Conservation (phyloP, 2,113 vertebrate species). For the Monopterus albus region DNA sequence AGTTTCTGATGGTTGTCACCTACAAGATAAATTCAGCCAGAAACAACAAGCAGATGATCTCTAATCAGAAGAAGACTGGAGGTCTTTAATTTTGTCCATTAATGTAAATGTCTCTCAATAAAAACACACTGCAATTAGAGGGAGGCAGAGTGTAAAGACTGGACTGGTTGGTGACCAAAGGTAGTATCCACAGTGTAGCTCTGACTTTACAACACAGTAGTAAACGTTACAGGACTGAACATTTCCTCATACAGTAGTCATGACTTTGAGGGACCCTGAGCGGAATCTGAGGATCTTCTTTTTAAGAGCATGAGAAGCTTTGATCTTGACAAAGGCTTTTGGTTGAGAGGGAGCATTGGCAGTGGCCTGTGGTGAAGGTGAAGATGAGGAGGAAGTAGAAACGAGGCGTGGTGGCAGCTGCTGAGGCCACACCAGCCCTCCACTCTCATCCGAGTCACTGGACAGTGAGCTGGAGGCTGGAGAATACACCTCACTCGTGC, state of each 20-base stretch:
- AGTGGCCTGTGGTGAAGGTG: conserved; percentile 72
- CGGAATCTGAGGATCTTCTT: conserved; percentile 93
- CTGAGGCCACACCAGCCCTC: conserved; percentile 93
- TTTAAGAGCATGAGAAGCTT: conserved; percentile 93
- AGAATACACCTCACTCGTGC: conserved; percentile 86
- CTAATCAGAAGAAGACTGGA: too few species aligned
- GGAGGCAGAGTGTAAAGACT: conserved; percentile 30
- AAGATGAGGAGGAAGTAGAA: conserved; percentile 75
- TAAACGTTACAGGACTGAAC: background rate
- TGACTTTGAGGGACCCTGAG: conserved; percentile 92
- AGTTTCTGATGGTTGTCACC: conserved; percentile 15
- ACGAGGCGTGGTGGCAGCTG: conserved; percentile 85
- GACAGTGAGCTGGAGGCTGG: conserved; percentile 86
- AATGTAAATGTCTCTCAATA: conserved; percentile 13
- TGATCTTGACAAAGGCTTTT: conserved; percentile 91
- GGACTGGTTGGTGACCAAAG: background rate
- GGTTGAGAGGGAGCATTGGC: conserved; percentile 71
- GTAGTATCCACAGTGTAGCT: background rate
- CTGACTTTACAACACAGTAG: conserved; percentile 6
- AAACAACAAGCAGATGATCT: conserved; percentile 17
- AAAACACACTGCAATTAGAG: conserved; percentile 41
- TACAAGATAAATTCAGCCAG: conserved; percentile 20
- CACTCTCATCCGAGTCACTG: conserved; percentile 90
- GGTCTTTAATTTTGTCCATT: conserved; percentile 5
- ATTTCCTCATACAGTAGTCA: conserved; percentile 89